Evolutionary conservation across 2,888 invertebrate genomes (phyloP).

Genomic region (Dicyrtoma fusca): DNA sequence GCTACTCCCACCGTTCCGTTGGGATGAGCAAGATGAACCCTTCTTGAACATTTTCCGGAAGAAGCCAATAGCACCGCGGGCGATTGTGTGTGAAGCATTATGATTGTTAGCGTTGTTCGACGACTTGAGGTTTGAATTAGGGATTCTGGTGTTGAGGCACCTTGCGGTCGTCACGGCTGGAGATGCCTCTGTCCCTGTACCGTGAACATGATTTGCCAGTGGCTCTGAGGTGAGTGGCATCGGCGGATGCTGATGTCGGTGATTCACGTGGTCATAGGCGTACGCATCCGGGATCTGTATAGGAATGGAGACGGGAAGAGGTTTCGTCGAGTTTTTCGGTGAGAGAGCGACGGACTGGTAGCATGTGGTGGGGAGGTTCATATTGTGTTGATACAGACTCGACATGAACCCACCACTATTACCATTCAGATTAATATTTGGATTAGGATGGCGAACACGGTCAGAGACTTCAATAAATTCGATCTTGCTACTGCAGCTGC

Average conservation of each 20-base stretch:
- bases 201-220: not conserved
- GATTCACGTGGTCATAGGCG: constrained; percentile 11
- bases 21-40: constrained; percentile 40
- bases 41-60: constrained; percentile 55
- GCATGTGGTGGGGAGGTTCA: constrained; percentile 45
- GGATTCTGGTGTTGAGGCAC: constrained; percentile 34
- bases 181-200: not conserved
- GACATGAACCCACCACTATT: constrained; percentile 4
- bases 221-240: not conserved
- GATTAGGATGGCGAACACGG: constrained; percentile 6
- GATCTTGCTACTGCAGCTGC: constrained; percentile 35
- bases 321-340: not conserved
- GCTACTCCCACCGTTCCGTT: not conserved
- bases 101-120: constrained; percentile 7
- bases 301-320: not conserved
- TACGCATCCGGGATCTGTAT: not conserved
- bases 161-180: constrained; percentile 24
- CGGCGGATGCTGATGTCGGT: not conserved
- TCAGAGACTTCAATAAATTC: constrained; percentile 21
- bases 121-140: constrained; percentile 16
- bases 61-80: constrained; percentile 55
- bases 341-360: constrained; percentile 33
- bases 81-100: constrained; percentile 42
- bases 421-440: constrained; percentile 14
- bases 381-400: constrained; percentile 42